These are phyloP conservation scores for Rhinolophus ferrumequinum DNA, from an alignment of 2,113 vertebrate genomes.

Conservation along the genomic window DNA sequence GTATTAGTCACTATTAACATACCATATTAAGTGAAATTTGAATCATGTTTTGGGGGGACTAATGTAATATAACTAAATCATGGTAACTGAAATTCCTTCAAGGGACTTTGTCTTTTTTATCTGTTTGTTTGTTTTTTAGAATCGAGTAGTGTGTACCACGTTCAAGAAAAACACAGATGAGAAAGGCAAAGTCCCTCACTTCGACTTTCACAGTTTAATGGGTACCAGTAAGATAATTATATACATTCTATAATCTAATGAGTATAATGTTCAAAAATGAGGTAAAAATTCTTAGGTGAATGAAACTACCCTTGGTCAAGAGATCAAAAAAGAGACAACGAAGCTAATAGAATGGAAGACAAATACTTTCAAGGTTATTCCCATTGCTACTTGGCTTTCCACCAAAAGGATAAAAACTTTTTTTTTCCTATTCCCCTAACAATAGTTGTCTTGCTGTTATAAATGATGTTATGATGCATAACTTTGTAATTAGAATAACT, in stretches of 20 bases:
- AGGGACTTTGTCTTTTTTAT: background rate
- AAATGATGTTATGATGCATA: background rate
- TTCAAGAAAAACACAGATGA: conserved; percentile 2
- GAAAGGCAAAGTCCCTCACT: background rate
- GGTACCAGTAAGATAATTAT: background rate
- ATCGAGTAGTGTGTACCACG: background rate
- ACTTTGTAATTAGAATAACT: background rate
- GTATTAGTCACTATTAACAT: background rate
- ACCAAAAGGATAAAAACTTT: background rate
- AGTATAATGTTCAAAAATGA: background rate
- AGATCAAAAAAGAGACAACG: background rate
- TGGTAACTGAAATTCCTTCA: background rate
- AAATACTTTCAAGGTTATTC: conserved; percentile 43
- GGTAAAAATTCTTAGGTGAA: conserved; percentile 1
- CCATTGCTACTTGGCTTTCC: background rate
- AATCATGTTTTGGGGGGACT: background rate
- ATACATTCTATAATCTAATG: background rate
- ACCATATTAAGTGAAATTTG: background rate
- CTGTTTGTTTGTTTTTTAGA: background rate
- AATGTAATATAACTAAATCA: background rate
- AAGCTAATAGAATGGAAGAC: background rate
- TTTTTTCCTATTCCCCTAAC: background rate
- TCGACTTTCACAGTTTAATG: background rate
- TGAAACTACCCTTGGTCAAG: background rate
- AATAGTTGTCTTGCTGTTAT: background rate